phyloP scores from a whole-genome alignment of 2,888 invertebrate species.

The Tupiocoris notatus region DNA sequence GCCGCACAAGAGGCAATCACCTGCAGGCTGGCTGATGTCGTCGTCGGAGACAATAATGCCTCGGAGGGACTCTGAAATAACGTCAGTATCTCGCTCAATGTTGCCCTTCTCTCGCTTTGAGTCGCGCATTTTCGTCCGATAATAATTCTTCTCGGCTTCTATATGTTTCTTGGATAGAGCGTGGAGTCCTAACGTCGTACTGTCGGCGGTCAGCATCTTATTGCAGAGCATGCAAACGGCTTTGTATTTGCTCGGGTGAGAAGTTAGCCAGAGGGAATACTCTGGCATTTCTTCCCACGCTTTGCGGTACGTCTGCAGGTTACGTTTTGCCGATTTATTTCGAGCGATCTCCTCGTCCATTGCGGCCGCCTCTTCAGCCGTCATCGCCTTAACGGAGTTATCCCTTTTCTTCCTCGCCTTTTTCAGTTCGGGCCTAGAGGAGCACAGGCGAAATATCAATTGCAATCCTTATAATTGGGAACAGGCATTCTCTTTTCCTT shows the following conservation, averaged over 20 bases:
- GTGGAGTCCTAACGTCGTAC: slow-evolving; percentile 48
- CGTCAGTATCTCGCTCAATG: not conserved
- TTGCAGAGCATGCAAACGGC: slow-evolving; percentile 49
- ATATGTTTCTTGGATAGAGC: slow-evolving; percentile 48
- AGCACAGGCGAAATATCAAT: not conserved
- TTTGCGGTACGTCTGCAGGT: slow-evolving; percentile 48
- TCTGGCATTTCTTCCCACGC: slow-evolving; percentile 49
- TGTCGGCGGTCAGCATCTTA: slow-evolving; percentile 48
- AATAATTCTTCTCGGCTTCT: slow-evolving; percentile 19
- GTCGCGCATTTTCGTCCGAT: not conserved
- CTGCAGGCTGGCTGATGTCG: not conserved
- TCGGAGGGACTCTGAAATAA: not conserved
- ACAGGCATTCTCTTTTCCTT: not conserved
- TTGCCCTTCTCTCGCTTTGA: too few relatives aligned
- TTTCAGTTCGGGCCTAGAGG: not conserved
- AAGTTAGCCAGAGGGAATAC: slow-evolving; percentile 47
- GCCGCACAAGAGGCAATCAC: not conserved
- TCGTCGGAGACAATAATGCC: not conserved
- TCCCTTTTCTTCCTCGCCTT: not conserved
- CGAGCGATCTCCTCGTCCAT: slow-evolving; percentile 6
- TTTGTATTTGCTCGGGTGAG: slow-evolving; percentile 47
- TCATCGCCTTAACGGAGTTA: not conserved
- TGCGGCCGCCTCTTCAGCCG: not conserved
- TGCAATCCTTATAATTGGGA: not conserved
- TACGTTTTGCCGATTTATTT: slow-evolving; percentile 5